Evolutionary conservation across 1,140 invertebrate species (phyloP).

Genomic region (Drosophila leontia): DNA sequence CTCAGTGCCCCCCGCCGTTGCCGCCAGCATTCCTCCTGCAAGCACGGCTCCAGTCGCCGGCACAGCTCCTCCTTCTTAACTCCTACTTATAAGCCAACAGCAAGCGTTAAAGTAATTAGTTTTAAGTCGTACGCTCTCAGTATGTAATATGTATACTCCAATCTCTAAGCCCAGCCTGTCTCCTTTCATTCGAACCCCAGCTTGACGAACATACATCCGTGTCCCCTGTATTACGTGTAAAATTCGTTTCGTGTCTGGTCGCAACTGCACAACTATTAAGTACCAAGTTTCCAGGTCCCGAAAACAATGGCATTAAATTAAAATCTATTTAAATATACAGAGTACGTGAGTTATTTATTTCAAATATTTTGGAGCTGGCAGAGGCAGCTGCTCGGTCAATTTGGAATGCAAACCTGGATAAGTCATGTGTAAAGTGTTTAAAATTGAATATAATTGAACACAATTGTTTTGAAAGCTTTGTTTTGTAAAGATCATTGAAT

Average conservation of each 20-base stretch:
- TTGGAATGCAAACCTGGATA: background rate
- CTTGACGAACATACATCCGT: slow-evolving; percentile 8
- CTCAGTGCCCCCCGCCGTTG: slow-evolving; percentile 35
- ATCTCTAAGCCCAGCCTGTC: slow-evolving; percentile 28
- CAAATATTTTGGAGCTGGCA: background rate
- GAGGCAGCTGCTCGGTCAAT: background rate
- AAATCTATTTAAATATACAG: slow-evolving; percentile 60
- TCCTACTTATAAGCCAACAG: slow-evolving; percentile 52
- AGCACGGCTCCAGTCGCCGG: slow-evolving; percentile 39
- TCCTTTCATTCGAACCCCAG: slow-evolving; percentile 12
- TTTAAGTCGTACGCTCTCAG: slow-evolving; percentile 74
- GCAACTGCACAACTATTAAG: slow-evolving; percentile 47
- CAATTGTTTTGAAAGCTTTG: background rate
- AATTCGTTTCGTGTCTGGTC: slow-evolving; percentile 23
- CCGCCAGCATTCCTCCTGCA: slow-evolving; percentile 64
- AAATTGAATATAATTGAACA: background rate
- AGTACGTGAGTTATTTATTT: slow-evolving; percentile 2
- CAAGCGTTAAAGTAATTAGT: slow-evolving; percentile 53
- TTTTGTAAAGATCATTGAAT: background rate
- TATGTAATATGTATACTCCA: slow-evolving; percentile 71
- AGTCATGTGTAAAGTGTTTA: no score
- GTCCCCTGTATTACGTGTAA: slow-evolving; percentile 12
- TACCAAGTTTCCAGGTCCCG: slow-evolving; percentile 51
- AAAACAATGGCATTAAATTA: slow-evolving; percentile 66
- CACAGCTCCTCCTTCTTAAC: slow-evolving; percentile 67